Conservation (phyloP, 2,797 vertebrate species). For the Poecilia wingei region DNA sequence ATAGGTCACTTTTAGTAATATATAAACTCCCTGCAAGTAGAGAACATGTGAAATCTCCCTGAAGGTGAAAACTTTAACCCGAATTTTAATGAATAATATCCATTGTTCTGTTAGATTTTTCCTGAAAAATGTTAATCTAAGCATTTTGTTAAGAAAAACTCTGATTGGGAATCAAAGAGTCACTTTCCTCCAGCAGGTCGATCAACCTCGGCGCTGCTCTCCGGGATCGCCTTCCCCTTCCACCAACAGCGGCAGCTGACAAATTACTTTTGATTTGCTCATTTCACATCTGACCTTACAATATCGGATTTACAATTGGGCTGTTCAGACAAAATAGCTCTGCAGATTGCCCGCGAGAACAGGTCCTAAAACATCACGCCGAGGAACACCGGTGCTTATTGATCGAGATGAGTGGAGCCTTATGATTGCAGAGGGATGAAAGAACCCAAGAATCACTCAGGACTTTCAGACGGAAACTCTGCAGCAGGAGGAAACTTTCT, state of each 20-base stretch:
- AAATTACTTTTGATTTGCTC: constrained; percentile 44
- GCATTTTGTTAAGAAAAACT: background rate
- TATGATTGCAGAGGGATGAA: background rate
- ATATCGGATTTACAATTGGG: constrained; percentile 18
- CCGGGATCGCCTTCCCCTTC: constrained; percentile 12
- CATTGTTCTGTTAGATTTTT: background rate
- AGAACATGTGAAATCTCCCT: background rate
- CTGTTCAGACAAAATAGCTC: constrained; percentile 20
- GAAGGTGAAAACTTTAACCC: background rate
- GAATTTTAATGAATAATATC: constrained; percentile 2
- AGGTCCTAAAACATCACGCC: constrained; percentile 12
- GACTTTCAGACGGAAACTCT: constrained; percentile 3
- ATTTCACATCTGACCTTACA: constrained; percentile 35
- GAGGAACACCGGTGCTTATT: constrained; percentile 26
- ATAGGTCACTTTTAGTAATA: too few relatives aligned
- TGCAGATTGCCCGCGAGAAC: constrained; percentile 10
- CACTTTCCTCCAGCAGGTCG: constrained; percentile 15
- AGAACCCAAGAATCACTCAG: background rate
- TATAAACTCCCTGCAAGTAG: background rate
- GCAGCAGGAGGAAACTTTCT: constrained; percentile 9
- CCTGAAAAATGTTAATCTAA: constrained; percentile 1
- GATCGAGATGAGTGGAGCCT: constrained; percentile 16
- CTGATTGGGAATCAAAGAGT: constrained; percentile 3
- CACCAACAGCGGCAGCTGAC: constrained; percentile 15
- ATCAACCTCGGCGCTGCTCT: constrained; percentile 7